Conservation (phyloP, 2,888 invertebrate genomes). For the Villa cingulata region DNA sequence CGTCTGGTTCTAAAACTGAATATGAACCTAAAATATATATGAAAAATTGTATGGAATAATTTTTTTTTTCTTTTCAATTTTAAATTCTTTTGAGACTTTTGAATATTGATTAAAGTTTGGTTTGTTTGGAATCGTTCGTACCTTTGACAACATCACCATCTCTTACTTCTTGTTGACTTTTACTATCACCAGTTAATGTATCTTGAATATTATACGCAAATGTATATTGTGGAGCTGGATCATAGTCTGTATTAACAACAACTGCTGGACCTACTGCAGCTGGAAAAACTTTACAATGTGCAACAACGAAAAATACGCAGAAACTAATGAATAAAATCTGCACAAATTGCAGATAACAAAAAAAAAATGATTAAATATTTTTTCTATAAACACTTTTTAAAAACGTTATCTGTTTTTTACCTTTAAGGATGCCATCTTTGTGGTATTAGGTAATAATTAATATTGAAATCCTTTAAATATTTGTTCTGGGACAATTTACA, state of each 20-base stretch:
- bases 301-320: conserved; percentile 17
- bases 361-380: not conserved
- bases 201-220: conserved; percentile 58
- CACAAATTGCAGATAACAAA: too few species aligned
- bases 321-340: not conserved
- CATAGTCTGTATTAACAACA: conserved; percentile 21
- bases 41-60: not conserved
- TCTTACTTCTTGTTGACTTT: conserved; percentile 41
- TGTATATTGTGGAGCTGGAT: conserved; percentile 45
- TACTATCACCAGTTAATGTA: conserved; percentile 46
- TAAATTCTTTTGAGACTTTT: too few species aligned
- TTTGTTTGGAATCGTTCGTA: conserved; percentile 9
- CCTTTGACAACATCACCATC: conserved; percentile 47
- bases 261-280: conserved; percentile 18
- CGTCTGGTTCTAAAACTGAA: conserved; percentile 40
- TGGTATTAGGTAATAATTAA: too few species aligned
- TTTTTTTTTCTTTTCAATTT: not conserved
- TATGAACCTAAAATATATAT: conserved; percentile 18
- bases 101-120: not conserved
- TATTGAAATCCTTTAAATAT: not conserved
- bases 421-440: not conserved
- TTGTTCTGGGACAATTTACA: not conserved
- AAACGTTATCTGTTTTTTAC: not conserved
- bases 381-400: not conserved
- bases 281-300: conserved; percentile 18